phyloP scores from a whole-genome alignment of 2,113 vertebrate genomes.

The Synodontis membranacea region DNA sequence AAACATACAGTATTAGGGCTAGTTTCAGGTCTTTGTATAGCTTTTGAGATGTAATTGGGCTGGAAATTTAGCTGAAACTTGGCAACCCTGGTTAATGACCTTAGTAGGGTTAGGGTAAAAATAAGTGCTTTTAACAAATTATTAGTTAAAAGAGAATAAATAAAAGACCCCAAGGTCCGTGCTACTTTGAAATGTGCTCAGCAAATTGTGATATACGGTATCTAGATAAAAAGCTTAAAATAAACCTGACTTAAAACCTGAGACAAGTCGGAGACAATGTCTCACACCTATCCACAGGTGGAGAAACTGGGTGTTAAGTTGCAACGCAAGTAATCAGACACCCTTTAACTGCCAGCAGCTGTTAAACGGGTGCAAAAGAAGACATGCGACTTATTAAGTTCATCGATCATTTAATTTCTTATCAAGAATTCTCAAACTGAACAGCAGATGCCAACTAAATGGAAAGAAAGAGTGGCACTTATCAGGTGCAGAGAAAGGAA shows the following conservation, averaged over 20 bases:
- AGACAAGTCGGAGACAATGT: background rate
- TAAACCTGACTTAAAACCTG: background rate
- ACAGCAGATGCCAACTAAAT: background rate
- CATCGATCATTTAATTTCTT: background rate
- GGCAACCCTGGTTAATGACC: too few relatives aligned
- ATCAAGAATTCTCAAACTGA: background rate
- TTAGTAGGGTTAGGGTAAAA: too few relatives aligned
- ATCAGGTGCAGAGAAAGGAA: background rate
- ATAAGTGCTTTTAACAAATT: background rate
- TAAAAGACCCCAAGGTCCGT: background rate
- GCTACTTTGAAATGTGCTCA: background rate
- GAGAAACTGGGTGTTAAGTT: conserved; percentile 6
- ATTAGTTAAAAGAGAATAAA: background rate
- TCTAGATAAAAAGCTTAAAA: background rate
- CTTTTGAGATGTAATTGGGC: background rate
- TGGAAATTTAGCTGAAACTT: too few relatives aligned
- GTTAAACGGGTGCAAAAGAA: conserved; percentile 7
- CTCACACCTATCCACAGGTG: background rate
- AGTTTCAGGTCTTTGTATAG: background rate
- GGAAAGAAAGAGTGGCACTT: background rate
- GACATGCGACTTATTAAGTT: background rate
- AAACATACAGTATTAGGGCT: too few relatives aligned
- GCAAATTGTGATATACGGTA: background rate
- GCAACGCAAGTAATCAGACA: background rate
- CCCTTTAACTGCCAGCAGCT: background rate